A percentile compares a stretch with the other conserved stretches of the same genome.
These are phyloP conservation scores for Caenorhabditis inopinata DNA, from an alignment of 1,140 invertebrate genomes.

Conservation along the genomic window DNA sequence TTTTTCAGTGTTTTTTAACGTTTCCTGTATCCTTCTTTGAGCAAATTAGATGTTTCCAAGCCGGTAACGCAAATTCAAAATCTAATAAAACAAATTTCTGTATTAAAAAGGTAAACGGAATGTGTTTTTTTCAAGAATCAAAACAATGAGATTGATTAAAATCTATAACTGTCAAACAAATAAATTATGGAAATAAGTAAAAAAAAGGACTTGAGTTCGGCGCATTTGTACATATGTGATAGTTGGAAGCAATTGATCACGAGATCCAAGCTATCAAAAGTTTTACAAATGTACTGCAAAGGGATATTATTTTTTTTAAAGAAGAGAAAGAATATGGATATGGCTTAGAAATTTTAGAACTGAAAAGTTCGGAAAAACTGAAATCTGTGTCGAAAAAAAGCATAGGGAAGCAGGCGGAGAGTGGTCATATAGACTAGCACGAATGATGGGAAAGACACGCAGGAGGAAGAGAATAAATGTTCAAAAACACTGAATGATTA, in stretches of 20 bases:
- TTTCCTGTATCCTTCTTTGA: neutral
- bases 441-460: neutral
- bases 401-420: too few species aligned
- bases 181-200: neutral
- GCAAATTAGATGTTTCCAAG: neutral
- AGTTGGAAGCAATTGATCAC: too few species aligned
- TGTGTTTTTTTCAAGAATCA: neutral
- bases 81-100: neutral
- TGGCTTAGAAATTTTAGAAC: neutral
- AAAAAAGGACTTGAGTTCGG: too few species aligned
- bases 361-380: neutral
- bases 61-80: too few species aligned
- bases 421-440: neutral
- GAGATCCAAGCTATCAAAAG: too few species aligned
- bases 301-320: too few species aligned
- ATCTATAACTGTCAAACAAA: neutral
- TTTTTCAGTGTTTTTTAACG: neutral
- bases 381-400: neutral
- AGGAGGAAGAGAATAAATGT: neutral
- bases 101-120: neutral
- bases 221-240: too few species aligned
- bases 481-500: neutral
- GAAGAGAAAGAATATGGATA: too few species aligned
- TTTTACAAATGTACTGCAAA: too few species aligned
- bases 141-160: constrained; percentile 18